Evolutionary conservation across 2,113 vertebrate genomes (phyloP).

Genomic region (Equus przewalskii): DNA sequence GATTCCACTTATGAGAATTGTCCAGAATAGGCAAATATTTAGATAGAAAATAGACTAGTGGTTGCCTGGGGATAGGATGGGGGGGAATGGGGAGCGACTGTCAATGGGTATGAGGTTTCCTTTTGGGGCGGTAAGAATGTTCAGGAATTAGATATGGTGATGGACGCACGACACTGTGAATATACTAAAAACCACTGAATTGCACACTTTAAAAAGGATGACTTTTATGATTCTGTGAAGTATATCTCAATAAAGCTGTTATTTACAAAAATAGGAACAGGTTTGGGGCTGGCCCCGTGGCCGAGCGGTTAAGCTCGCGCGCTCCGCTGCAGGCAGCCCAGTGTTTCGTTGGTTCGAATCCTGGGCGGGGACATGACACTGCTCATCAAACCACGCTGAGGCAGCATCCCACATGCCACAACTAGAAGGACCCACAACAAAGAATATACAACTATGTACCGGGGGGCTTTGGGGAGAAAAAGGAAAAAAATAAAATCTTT

Average conservation of each 20-base stretch:
- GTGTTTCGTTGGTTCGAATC: no score
- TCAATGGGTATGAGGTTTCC: background rate
- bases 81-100: background rate
- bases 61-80: background rate
- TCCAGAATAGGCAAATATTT: conserved; percentile 3
- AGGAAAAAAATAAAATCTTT: no score
- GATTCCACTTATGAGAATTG: background rate
- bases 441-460: no score
- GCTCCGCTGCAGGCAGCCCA: no score
- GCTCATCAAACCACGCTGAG: no score
- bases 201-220: background rate
- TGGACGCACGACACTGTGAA: conserved; percentile 18
- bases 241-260: conserved; percentile 68
- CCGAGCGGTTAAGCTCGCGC: no score
- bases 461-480: no score
- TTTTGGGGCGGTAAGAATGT: background rate
- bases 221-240: background rate
- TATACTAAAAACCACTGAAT: background rate
- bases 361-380: no score
- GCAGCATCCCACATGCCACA: no score
- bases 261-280: background rate
- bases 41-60: background rate
- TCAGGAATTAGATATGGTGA: background rate
- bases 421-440: no score
- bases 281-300: background rate